Base-by-base conservation (phyloP, 2,888 invertebrate species). In the Nezara viridula region DNA sequence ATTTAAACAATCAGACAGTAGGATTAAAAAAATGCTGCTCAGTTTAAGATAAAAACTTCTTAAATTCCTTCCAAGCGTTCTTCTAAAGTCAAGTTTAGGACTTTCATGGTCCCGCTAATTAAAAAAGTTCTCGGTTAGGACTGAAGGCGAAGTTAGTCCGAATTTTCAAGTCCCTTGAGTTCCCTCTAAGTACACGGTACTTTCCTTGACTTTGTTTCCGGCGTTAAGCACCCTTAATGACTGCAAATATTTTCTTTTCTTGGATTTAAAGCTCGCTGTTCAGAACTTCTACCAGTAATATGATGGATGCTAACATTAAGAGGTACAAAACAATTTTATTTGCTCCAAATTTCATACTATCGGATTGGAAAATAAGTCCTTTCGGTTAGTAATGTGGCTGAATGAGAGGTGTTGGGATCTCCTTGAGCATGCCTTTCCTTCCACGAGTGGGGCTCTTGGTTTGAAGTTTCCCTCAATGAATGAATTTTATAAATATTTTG, bases 141-240 rank as follows among this genome's bases (percentile, higher is more conserved):
- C 66, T 73, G 66, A 37, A 73, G 37, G 5, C 4, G 66, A 7
- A 73, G 37, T 73, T 73, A 73, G 66, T 37, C 19, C 66, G 32
- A 27, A 27, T 73, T 19, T 21, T 19, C 19, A 73, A 37, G 32
- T 37, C 66, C 66, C 66, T 37, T n/a, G n/a, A n/a, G n/a, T n/a
- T n/a, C n/a, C n/a, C n/a, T 16, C 37, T 73, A 73, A 73, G 66
- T 73, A 73, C 37, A 73, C 66, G 66, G 37, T 37, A 37, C 66
- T 73, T 73, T 60, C 9, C 66, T 21, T 37, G 21, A 73, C 66
- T 73, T 73, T 7, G 66, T 27, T 60, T 60, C 60, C 14, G 2
- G 32, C 66, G n/a, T 21, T 21, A 37, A 73, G 32, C 5, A 16
- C 6, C 21, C 19, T 37, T 73, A 73, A 73, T 73, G 66, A 73